Evolutionary conservation across 2,888 invertebrate genomes (phyloP).

Genomic region (Dolichopus griseipennis): DNA sequence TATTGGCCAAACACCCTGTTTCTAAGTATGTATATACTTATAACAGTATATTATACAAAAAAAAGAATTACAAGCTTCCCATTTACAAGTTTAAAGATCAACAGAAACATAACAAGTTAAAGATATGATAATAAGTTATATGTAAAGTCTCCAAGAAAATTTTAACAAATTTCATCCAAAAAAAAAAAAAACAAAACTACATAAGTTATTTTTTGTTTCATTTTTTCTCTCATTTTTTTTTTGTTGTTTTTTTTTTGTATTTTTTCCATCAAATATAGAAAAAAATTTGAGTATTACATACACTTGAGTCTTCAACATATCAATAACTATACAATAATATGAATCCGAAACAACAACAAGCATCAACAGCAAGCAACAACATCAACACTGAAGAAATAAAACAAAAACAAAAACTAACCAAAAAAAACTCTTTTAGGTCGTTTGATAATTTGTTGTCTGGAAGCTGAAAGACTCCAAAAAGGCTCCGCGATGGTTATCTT

Average conservation of each 20-base stretch:
- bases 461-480: neutral
- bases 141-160: neutral
- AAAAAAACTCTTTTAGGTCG: slow-evolving; percentile 7
- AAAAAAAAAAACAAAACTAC: neutral
- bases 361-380: neutral
- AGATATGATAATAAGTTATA: no score
- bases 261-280: neutral
- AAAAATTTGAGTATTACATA: neutral
- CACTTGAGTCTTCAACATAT: neutral
- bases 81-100: no score
- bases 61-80: no score
- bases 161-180: neutral
- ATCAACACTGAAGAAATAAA: neutral
- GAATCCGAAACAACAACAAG: neutral
- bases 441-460: slow-evolving; percentile 10
- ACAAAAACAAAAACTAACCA: neutral
- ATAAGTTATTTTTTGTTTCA: neutral
- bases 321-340: neutral
- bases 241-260: neutral
- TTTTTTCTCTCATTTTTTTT: neutral
- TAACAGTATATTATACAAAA: no score
- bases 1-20: no score
- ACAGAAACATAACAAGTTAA: no score
- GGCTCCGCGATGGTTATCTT: slow-evolving; percentile 9
- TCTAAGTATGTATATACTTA: no score